Base-by-base conservation (phyloP, 2,797 vertebrate species). In the Crenuchus spilurus region DNA sequence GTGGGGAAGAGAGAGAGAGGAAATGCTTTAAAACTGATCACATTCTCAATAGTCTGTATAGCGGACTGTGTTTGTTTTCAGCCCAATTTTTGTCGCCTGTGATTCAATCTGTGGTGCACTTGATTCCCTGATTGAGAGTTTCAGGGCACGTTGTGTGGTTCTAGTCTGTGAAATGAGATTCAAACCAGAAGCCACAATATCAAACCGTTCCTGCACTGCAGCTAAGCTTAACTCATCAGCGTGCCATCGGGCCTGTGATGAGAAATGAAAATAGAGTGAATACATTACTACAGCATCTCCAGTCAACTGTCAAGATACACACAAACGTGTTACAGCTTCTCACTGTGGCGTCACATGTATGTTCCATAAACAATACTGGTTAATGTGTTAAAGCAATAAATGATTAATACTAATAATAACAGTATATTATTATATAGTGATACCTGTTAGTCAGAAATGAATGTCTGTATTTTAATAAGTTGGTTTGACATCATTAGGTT, bases 1-100 rank as follows among this genome's bases (percentile, higher is more conserved):
- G 91, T 83, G 89, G 87, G 81, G 77, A n/a, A 77, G 46, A 77
- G 48, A 57, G 28, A 75, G 33, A 70, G 6, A 18, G 3, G 13
- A 65, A 71, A 62, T 22, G 30, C 31, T 54, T 62, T 6, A 35
- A 26, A 71, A 71, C 16, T 28, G 60, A 67, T 35, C 31, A 9
- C 6, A 80, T 41, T 42, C 24, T 70, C 77, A 49, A 54, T n/a
- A 52, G 42, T 42, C 37, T 30, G 3, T 44, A 41, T 26, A 1
- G 22, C n/a, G 20, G 14, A 3, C 18, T 61, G 26, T 39, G 42
- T 41, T 22, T 37, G 16, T 74, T 63, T 74, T 57, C 62, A 48
- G 14, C 39, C 28, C 14, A 24, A 55, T 57, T 73, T 18, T 73
- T 55, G n/a, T 42, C 2, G 16, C 28, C 18, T 4, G 3, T 42